Evolutionary conservation across 2,797 vertebrate species (phyloP), one percentile per base, ranked within the genome.

Genomic region (Megaceryle alcyon): DNA sequence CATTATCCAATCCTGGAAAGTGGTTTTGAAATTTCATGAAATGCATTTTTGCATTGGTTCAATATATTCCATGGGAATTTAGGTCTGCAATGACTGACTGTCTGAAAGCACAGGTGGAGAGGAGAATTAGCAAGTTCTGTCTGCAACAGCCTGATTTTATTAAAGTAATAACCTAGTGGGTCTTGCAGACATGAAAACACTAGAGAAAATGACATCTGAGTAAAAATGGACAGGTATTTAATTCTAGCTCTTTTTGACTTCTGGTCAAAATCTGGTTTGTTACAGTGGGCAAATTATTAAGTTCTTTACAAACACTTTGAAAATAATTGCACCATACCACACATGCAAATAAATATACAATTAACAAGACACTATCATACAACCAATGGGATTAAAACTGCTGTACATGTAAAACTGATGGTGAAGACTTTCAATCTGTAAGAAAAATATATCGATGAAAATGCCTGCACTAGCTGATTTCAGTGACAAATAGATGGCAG

Each of bases 311-410:
- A 90, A 85, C 2, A 7, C 54, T 87, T 91, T 93, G 73, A 96
- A 93, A 97, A 96, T 86, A 93, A 95, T 96, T 91, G 76, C 91
- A 94, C 91, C 77, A 49, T 95, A 91, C 77, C 59, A 87, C n/a
- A 79, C 61, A 81, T 18, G 66, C 75, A 90, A 97, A 97, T 97
- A 97, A 97, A 97, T 97, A 97, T 26, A 89, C 60, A 88, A 31
- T 88, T 86, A 87, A 77, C 43, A 63, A 89, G 49, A 82, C 66
- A 77, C 17, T 91, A 66, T 68, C 65, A 69, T 81, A 92, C 88
- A 94, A 96, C 66, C 65, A 46, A 31, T 2, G 15, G 91, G 65
- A 93, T 75, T 59, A 91, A 85, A 94, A 90, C 41, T 79, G 31
- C 81, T 94, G 85, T 68, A 91, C 63, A 81, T 43, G 66, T 86